phyloP scores from a whole-genome alignment of 2,113 vertebrate species.

The Scalopus aquaticus region DNA sequence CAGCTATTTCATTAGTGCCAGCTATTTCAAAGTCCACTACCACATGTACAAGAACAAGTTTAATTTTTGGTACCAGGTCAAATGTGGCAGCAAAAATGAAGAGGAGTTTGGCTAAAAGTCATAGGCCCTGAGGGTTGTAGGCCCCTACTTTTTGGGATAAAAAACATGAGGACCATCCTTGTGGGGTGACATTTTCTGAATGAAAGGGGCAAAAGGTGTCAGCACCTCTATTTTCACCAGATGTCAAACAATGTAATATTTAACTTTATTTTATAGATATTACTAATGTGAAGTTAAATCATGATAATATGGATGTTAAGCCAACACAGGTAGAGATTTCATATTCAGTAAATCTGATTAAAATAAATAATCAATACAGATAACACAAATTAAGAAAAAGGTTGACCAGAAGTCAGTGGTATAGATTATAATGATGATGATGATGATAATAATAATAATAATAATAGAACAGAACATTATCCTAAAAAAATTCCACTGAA shows the following conservation, averaged over 20 bases:
- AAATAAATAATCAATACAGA: neutral
- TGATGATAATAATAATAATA: neutral
- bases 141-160: neutral
- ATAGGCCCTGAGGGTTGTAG: neutral
- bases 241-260: neutral
- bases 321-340: neutral
- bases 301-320: neutral
- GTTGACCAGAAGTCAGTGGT: neutral
- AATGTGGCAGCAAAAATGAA: neutral
- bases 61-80: neutral
- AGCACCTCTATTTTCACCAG: neutral
- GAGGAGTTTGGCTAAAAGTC: neutral
- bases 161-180: neutral
- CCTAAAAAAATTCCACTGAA: slow-evolving; percentile 23
- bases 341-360: neutral
- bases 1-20: neutral
- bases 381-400: slow-evolving; percentile 17
- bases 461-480: neutral
- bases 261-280: neutral
- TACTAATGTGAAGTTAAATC: neutral
- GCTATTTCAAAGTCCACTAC: neutral
- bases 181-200: too few relatives aligned
- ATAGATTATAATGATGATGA: neutral
- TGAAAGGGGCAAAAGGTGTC: neutral
- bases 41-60: neutral